Evolutionary conservation across 2,113 vertebrate genomes (phyloP), one percentile per base, ranked within the genome.

Genomic region (Rhabdomys dilectus): DNA sequence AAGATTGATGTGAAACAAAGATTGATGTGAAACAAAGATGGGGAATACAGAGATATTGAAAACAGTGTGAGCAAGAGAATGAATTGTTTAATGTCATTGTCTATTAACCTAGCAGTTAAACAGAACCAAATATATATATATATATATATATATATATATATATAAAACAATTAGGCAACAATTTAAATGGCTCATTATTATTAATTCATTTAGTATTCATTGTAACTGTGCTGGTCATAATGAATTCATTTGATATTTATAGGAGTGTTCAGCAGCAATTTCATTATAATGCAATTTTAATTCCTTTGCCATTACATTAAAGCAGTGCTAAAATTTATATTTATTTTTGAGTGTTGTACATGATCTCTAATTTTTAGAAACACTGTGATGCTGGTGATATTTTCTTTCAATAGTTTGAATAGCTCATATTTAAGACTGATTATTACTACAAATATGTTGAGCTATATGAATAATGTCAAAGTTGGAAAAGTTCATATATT

Each of bases 171-270:
- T 99, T 99, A 99, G 96, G 95, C 96, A 99, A 98, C 98, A 98
- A 97, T 98, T 98, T 98, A 98, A 98, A 97, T 98, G 98, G 98
- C 98, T 98, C 98, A 98, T 98, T 98, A 98, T 99, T 99, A 99
- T 98, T 98, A 99, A 98, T 98, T 99, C 98, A 99, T 98, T 99
- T 98, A 98, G 97, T 98, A 98, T 98, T 98, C 98, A 98, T 98
- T 98, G 97, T 98, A 98, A 98, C 96, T 97, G 77, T 98, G 90
- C 97, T 98, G 98, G 98, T 98, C 98, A 98, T 99, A 98, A 99
- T 99, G 98, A 98, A 98, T 98, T 98, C 98, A 99, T 98, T 98
- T 98, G 97, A 98, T 99, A 98, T 98, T 99, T 98, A 99, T 98
- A 95, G 98, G 95, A 98, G 97, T 98, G 97, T 98, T 98, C 98